phyloP scores from a whole-genome alignment of 2,888 invertebrate genomes.

The Meloe dianella region DNA sequence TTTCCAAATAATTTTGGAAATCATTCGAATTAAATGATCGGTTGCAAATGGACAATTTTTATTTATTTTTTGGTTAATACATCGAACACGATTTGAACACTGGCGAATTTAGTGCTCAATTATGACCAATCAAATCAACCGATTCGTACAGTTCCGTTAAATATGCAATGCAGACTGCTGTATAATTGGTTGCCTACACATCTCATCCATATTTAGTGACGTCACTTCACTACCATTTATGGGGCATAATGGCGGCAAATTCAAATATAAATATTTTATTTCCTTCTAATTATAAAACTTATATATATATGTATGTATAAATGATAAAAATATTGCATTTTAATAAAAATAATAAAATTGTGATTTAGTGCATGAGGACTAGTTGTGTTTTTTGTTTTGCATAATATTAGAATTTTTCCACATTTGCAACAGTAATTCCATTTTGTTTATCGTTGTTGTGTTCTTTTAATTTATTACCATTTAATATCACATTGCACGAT shows the following conservation, averaged over 20 bases:
- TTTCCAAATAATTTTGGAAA: neutral
- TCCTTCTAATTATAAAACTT: neutral
- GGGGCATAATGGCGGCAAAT: neutral
- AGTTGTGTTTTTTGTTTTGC: neutral
- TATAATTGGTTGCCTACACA: too few species aligned
- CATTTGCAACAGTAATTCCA: constrained; percentile 39
- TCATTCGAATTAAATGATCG: neutral
- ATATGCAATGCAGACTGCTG: too few species aligned
- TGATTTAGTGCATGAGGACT: neutral
- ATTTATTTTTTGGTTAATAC: too few species aligned
- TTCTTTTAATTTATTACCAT: constrained; percentile 4
- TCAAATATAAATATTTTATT: neutral
- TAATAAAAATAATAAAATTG: neutral
- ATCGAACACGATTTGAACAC: too few species aligned
- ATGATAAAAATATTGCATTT: constrained; percentile 10
- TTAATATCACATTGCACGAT: constrained; percentile 33
- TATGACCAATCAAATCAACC: too few species aligned
- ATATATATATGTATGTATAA: too few species aligned
- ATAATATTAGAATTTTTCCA: constrained; percentile 25
- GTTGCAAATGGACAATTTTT: too few species aligned
- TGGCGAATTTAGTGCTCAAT: too few species aligned
- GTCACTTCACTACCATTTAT: too few species aligned
- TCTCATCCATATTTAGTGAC: too few species aligned
- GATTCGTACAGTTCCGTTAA: too few species aligned
- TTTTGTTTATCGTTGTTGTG: constrained; percentile 29